Evolutionary conservation across 2,797 vertebrate species (phyloP), one percentile per base, ranked within the genome.

Genomic region (Enteromius anoplus): DNA sequence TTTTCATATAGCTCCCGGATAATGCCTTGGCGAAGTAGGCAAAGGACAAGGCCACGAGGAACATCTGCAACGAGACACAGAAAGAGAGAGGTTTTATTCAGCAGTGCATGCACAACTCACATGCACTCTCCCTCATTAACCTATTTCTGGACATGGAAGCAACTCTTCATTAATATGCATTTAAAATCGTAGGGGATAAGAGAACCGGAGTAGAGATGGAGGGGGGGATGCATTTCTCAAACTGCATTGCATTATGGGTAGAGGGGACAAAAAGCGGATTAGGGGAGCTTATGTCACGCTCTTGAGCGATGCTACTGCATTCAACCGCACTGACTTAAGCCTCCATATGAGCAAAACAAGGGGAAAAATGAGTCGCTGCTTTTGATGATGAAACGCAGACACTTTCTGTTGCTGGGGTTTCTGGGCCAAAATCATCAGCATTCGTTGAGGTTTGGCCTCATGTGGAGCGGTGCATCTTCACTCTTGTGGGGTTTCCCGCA

Each of bases 1-100:
- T 98, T 91, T 98, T 97, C 91, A 98, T 93, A 84, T 99, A 99
- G 89, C 96, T 96, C 90, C 96, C 96, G 75, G 96, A 94, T 71
- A 99, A 89, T 3, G 96, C 93, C 91, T 98, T 98, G 78, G 97
- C 94, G 92, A 99, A 97, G 91, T 97, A 99, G 85, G 96, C 95
- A 85, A 97, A 98, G 81, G 96, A 98, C 88, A 98, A 89, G 6
- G 96, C 95, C 53, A 95, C 93, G n/a, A 99, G 92, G 89, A 99
- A 99, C 90, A 96, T 91, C 97, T 99, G 91, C 45, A 93, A 91
- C 26, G 42, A 86, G 83, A 84, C 15, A 79, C 55, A 45, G 42
- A 45, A 34, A 64, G 68, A 82, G 7, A 89, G 17, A 80, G 12
- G 26, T 32, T 29, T 64, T 32, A 32, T 64, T 64, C 60, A 32